phyloP scores from a whole-genome alignment of 2,888 invertebrate genomes.

The Ditula angustiorana region DNA sequence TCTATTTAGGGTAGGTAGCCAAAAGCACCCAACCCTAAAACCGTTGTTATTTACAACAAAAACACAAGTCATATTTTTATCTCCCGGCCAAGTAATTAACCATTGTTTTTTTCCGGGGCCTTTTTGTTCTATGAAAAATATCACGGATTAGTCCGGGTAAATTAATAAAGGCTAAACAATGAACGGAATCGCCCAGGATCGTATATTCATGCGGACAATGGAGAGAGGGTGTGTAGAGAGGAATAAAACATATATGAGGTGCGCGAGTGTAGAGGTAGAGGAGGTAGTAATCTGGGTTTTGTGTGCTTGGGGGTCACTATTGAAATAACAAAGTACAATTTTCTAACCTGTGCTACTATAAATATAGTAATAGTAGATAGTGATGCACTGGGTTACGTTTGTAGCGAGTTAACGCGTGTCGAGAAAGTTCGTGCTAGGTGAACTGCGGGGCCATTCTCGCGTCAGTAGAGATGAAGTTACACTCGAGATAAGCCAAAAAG shows the following conservation, averaged over 20 bases:
- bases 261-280: neutral
- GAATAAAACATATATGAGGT: neutral
- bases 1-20: neutral
- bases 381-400: no score
- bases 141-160: constrained; percentile 46
- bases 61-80: constrained; percentile 38
- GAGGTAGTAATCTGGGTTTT: neutral
- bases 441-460: no score
- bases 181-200: constrained; percentile 38
- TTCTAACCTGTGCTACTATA: no score
- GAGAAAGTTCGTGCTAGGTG: no score
- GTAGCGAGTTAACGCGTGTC: no score
- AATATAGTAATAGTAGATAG: no score
- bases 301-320: constrained; percentile 3
- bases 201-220: constrained; percentile 45
- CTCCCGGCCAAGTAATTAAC: constrained; percentile 28
- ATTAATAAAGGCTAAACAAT: constrained; percentile 49
- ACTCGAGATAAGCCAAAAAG: no score
- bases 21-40: constrained; percentile 8
- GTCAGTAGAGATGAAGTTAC: no score
- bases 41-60: constrained; percentile 21
- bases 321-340: neutral
- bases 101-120: constrained; percentile 24
- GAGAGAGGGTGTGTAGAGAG: constrained; percentile 42
- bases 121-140: constrained; percentile 42